These are phyloP conservation scores for Hypanus sabinus DNA, from an alignment of 2,113 vertebrate genomes.

Conservation along the genomic window DNA sequence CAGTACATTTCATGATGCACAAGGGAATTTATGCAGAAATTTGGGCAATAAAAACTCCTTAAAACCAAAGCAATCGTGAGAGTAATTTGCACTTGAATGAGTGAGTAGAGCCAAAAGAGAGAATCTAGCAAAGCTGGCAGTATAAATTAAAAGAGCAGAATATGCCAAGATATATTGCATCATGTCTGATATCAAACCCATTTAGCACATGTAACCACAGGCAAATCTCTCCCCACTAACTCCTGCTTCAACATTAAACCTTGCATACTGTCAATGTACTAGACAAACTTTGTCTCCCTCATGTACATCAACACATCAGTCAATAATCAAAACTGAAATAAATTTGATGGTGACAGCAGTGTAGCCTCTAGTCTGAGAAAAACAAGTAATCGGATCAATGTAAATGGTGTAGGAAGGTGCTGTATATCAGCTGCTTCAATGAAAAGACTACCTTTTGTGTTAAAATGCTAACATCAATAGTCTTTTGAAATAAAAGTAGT, in stretches of 20 bases:
- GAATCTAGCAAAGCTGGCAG: too few relatives aligned
- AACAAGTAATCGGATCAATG: not conserved
- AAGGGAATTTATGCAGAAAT: not conserved
- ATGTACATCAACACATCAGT: not conserved
- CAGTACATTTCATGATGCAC: too few relatives aligned
- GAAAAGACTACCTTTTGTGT: not conserved
- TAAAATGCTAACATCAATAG: not conserved
- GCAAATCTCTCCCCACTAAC: too few relatives aligned
- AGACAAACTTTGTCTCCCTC: not conserved
- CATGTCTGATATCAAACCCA: too few relatives aligned
- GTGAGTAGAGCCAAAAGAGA: too few relatives aligned
- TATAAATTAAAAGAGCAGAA: too few relatives aligned
- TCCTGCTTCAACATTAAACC: not conserved
- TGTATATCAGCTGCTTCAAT: not conserved
- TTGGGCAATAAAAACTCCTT: not conserved
- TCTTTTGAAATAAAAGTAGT: not conserved
- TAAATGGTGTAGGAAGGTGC: not conserved
- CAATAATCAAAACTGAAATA: slow-evolving; percentile 8
- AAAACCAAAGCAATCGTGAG: not conserved
- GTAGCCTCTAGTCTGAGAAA: not conserved
- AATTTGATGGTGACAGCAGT: not conserved
- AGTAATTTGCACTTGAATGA: not conserved
- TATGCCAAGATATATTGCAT: too few relatives aligned
- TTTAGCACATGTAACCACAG: too few relatives aligned
- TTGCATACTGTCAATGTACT: not conserved